Conservation (phyloP, 2,797 vertebrate genomes). For the Enteromius anoplus region DNA sequence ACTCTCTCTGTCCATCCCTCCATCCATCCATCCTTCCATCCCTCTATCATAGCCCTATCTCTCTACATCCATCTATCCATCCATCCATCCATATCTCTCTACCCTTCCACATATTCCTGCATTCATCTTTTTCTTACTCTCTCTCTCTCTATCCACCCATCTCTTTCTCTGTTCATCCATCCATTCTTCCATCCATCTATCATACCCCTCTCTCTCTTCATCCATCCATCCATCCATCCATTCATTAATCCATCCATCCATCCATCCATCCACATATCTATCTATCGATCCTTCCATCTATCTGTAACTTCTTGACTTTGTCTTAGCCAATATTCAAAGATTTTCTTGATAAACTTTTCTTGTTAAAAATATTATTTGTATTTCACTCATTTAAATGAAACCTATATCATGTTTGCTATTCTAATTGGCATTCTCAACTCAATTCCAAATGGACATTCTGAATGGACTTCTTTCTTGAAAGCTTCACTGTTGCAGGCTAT, state of each 20-base stretch:
- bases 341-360: not conserved
- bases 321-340: not conserved
- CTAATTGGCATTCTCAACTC: not conserved
- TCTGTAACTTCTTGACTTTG: not conserved
- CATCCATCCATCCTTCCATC: not conserved
- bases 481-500: slow-evolving; percentile 55
- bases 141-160: not conserved
- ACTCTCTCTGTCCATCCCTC: not conserved
- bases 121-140: not conserved
- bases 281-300: too few relatives aligned
- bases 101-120: not conserved
- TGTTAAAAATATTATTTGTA: too few relatives aligned
- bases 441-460: not conserved
- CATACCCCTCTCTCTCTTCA: not conserved
- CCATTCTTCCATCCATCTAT: not conserved
- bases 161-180: accelerated
- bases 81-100: too few relatives aligned
- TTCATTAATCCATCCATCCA: not conserved
- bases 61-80: not conserved
- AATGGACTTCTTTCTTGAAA: not conserved
- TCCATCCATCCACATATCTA: not conserved
- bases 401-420: not conserved
- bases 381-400: not conserved
- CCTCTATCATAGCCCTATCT: not conserved
- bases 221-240: not conserved